Conservation (phyloP, 2,888 invertebrate species). For the Chrysopilus asiliformis region DNA sequence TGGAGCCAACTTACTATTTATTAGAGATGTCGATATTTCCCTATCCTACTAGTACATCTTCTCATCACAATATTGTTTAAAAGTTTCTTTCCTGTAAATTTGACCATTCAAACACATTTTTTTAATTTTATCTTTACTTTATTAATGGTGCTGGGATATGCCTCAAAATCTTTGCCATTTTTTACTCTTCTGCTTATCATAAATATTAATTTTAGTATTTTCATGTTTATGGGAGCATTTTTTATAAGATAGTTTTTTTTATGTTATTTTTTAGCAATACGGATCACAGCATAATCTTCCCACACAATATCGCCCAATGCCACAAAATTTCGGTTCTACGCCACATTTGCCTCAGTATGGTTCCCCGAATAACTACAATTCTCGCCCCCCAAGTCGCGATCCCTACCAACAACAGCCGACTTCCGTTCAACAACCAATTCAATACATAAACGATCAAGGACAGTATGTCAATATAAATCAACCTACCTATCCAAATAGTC, state of each 20-base stretch:
- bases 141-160: too few relatives aligned
- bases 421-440: constrained; percentile 30
- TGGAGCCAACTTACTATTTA: constrained; percentile 15
- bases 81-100: too few relatives aligned
- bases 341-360: constrained; percentile 34
- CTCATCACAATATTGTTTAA: too few relatives aligned
- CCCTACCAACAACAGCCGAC: constrained; percentile 29
- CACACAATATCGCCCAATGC: constrained; percentile 30
- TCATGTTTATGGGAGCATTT: too few relatives aligned
- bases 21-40: too few relatives aligned
- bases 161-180: too few relatives aligned
- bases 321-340: constrained; percentile 33
- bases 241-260: too few relatives aligned
- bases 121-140: too few relatives aligned
- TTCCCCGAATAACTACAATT: constrained; percentile 27
- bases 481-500: constrained; percentile 34
- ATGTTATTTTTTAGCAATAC: constrained; percentile 37
- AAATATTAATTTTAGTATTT: too few relatives aligned
- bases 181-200: too few relatives aligned
- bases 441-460: constrained; percentile 35
- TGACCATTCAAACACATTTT: too few relatives aligned
- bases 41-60: too few relatives aligned
- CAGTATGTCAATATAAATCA: constrained; percentile 34
- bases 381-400: constrained; percentile 35
- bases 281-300: constrained; percentile 41